These are phyloP conservation scores for Artemia sp. DNA, from an alignment of 2,888 invertebrate species.

Conservation along the genomic window DNA sequence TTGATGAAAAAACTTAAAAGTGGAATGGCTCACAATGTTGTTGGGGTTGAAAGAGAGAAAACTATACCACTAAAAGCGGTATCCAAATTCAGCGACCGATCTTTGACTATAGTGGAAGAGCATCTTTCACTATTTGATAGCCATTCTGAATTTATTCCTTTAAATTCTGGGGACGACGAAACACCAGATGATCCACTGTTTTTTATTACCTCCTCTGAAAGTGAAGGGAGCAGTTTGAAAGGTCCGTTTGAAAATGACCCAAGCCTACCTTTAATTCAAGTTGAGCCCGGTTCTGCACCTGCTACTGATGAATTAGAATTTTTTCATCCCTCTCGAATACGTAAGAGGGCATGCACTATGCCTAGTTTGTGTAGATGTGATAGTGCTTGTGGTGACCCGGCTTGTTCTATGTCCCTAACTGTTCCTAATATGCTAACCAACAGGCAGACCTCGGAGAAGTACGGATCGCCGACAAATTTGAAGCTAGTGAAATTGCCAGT, in stretches of 20 bases:
- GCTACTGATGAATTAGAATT: not conserved
- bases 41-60: too few relatives aligned
- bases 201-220: conserved; percentile 4
- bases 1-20: too few relatives aligned
- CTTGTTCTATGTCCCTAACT: not conserved
- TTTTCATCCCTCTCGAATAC: not conserved
- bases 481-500: conserved; percentile 2
- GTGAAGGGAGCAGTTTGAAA: not conserved
- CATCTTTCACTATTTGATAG: not conserved
- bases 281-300: not conserved
- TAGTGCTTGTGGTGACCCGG: conserved; percentile 2
- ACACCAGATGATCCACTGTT: not conserved
- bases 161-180: too few relatives aligned
- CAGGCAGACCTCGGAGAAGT: not conserved
- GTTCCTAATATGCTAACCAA: not conserved
- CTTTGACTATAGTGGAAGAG: not conserved
- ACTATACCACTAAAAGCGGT: too few relatives aligned
- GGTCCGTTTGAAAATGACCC: not conserved
- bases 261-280: not conserved
- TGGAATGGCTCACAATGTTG: too few relatives aligned
- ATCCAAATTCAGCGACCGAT: too few relatives aligned
- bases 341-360: conserved; percentile 3
- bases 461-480: not conserved
- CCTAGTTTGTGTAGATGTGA: not conserved
- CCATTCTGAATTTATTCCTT: not conserved